Conservation (phyloP, 2,888 invertebrate genomes). For the Gastracanthus pulcherrimus region DNA sequence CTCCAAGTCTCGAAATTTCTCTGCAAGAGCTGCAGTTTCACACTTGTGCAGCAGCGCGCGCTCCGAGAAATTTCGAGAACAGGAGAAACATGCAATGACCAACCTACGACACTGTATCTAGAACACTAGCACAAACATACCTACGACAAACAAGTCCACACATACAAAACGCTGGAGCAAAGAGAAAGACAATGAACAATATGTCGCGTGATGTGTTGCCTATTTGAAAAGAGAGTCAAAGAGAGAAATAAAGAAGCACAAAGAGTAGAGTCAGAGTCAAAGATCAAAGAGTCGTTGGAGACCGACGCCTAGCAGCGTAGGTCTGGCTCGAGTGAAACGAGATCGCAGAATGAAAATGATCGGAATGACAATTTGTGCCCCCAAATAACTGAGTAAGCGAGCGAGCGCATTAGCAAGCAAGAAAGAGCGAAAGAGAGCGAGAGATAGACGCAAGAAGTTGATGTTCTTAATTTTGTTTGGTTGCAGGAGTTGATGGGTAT, state of each 20-base stretch:
- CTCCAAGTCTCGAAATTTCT: slow-evolving; percentile 21
- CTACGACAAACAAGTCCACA: slow-evolving; percentile 30
- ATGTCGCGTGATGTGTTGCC: slow-evolving; percentile 55
- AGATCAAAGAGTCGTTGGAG: not conserved
- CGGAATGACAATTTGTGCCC: too few species aligned
- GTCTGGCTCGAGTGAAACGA: too few species aligned
- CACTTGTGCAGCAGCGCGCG: too few species aligned
- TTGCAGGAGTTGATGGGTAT: slow-evolving; percentile 94
- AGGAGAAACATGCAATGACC: not conserved
- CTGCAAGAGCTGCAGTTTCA: not conserved
- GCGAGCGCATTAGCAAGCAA: not conserved
- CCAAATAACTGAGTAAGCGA: slow-evolving; percentile 7
- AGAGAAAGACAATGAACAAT: slow-evolving; percentile 59
- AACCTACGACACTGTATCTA: slow-evolving; percentile 52
- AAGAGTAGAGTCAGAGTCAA: not conserved
- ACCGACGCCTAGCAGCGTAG: too few species aligned
- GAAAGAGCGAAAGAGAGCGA: slow-evolving; percentile 24
- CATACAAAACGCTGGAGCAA: slow-evolving; percentile 56
- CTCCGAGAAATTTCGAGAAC: slow-evolving; percentile 26
- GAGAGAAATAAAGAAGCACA: not conserved
- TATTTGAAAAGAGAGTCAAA: slow-evolving; percentile 35
- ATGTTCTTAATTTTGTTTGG: slow-evolving; percentile 89
- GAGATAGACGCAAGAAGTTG: slow-evolving; percentile 86
- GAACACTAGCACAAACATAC: slow-evolving; percentile 50
- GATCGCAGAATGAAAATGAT: too few species aligned